Base-by-base conservation (phyloP, 1,140 invertebrate species). In the Drosophila ercepeae region DNA sequence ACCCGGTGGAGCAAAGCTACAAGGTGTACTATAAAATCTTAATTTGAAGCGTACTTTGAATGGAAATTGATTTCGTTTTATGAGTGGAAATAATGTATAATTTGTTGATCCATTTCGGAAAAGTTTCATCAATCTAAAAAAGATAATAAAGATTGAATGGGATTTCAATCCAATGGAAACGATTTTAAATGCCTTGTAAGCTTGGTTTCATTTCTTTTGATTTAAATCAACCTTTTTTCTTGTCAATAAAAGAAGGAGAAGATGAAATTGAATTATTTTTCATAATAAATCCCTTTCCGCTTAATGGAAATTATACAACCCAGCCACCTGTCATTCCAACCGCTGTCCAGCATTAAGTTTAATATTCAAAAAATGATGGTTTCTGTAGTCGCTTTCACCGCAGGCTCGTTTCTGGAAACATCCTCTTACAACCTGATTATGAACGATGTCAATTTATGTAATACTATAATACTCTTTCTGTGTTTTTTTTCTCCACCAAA, bases 351-450 rank as follows among this genome's bases (percentile, higher is more conserved):
- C 21, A 27, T 29, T 21, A 16, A 13, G 6, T 61, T 64, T 61
- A 41, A 49, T 61, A 64, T 61, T 55, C 60, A n/a, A 49, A 64
- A 61, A 61, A 61, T 61, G 16, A 51, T 52, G 45, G 59, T 18
- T 52, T 51, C 34, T 16, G 11, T 52, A 19, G 3, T 6, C 27
- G 39, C 64, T 68, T 68, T 68, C 64, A 45, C 63, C 36, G n/a
- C 11, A 39, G 36, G 36, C 13, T 2, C 11, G 13, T 25, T 36
- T 25, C 46, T 27, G 46, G 29, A 9, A 4, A 18, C 29, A 51
- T 29, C 2, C 49, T 14, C 3, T 25, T 25, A 3, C 14, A 8
- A 3, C 14, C 32, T 19, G 29, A 39, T 21, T 21, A 27, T 59
- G 27, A 68, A 67, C 52, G 9, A 45, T 52, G 48, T 29, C 19